Evolutionary conservation across 2,113 vertebrate species (phyloP), one percentile per base, ranked within the genome.

Genomic region (Pygoscelis adeliae): DNA sequence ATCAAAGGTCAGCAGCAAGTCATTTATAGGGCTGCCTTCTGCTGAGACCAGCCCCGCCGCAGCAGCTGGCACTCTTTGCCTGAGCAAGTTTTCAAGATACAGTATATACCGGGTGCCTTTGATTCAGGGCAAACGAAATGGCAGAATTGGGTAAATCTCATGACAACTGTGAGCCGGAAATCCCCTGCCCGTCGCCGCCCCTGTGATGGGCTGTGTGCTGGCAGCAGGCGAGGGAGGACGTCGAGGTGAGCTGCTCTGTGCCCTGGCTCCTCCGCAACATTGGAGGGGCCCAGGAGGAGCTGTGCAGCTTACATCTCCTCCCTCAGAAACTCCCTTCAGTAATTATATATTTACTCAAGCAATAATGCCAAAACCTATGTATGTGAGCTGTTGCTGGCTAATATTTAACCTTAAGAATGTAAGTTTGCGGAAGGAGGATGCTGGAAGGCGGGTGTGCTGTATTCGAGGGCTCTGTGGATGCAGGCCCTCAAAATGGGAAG

Each of bases 1-100:
- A 95, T 30, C 89, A 96, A 97, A 96, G 94, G 77, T 96, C 77
- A 49, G 40, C 44, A 95, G 30, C 49, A 40, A 91, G 55, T 58
- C 2, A 0, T 50, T 78, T 66, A 52, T 3, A 3, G 26, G 36
- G 29, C 81, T 87, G 18, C 70, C 53, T 91, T 82, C 46, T 42
- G 49, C 56, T 14, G 52, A 63, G 67, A 59, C 21, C 83, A 79
- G 72, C 69, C 86, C 62, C 1, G 5, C 44, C 5, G 2, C 72
- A 69, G 91, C 63, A 78, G 52, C 82, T 17, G 22, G 36, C 29
- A 26, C 42, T 12, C 80, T 69, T 56, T 22, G 27, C 44, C 44
- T 2, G 4, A 38, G 49, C 36, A 76, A 58, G 47, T 34, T 73
- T 72, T 58, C 27, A 53, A n/a, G 52, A 20, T 6, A 8, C 2